Base-by-base conservation (phyloP, 2,797 vertebrate genomes). In the Diglossa cyanea region DNA sequence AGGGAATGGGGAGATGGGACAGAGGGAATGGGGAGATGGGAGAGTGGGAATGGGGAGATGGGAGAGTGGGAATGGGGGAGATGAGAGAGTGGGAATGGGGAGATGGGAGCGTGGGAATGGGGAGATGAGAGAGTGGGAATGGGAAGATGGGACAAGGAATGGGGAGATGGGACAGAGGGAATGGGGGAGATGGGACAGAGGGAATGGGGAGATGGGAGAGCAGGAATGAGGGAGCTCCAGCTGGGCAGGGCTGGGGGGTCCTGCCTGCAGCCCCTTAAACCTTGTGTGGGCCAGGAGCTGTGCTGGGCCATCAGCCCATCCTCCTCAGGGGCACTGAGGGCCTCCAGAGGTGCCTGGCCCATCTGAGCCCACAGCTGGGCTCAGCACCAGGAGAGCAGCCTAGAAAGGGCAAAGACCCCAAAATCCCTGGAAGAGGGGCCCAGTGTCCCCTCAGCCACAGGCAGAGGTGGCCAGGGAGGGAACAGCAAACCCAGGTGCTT, bases 391-490 rank as follows among this genome's bases (percentile, higher is more conserved):
- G 42, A 66, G 9, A 50, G 23, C 19, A 58, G 35, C n/a, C 4
- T 3, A 44, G 30, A 16, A 47, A 63, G 28, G 16, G 20, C 26
- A 48, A 9, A 45, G 51, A 84, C 4, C 42, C 58, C 55, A 7
- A 62, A 81, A 50, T 7, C 9, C 28, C n/a, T 2, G 3, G 11
- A 25, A 37, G 25, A 11, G 21, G 1, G 0, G 9, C 30, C 17
- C 62, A 18, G 72, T 2, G 2, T 5, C 8, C 33, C 13, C 13
- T 40, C 62, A 35, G 31, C 35, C 35, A 6, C 1, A 4, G 19
- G 25, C 35, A 37, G 20, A 47, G 18, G 15, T 14, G 13, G 51
- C 12, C 24, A 1, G 0, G 35, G 51, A 54, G 15, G 10, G 30
- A 73, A 35, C 39, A 42, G 57, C n/a, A 53, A 57, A 39, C 10